These are phyloP conservation scores for Amblyteles armatorius DNA, from an alignment of 2,888 invertebrate genomes.

Conservation along the genomic window DNA sequence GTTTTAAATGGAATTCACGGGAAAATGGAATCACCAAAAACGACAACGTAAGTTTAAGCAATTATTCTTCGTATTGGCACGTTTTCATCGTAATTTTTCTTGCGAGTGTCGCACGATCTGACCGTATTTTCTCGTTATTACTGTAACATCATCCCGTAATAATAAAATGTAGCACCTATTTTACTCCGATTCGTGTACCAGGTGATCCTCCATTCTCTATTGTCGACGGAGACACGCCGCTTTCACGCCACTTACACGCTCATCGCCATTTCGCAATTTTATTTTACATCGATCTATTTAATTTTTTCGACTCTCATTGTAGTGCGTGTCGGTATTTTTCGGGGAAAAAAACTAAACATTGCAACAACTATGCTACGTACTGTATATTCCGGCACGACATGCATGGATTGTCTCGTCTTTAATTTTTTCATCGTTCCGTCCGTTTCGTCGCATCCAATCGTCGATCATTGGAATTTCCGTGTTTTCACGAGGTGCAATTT, in stretches of 20 bases:
- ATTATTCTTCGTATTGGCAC: not conserved
- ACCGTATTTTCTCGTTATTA: conserved; percentile 32
- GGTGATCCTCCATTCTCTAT: conserved; percentile 63
- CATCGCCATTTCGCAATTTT: conserved; percentile 57
- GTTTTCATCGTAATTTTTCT: not conserved
- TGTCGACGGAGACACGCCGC: conserved; percentile 47
- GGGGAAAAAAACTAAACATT: not conserved
- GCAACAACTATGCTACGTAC: not conserved
- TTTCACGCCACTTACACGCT: conserved; percentile 40
- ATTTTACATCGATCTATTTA: conserved; percentile 13
- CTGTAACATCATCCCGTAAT: conserved; percentile 57
- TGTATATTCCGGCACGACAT: not conserved
- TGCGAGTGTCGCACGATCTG: not conserved
- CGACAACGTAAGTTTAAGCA: conserved; percentile 76
- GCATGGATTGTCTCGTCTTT: not conserved
- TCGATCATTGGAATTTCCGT: not conserved
- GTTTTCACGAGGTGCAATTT: not conserved
- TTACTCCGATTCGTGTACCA: conserved; percentile 72
- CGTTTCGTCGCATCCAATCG: not conserved
- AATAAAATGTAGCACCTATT: conserved; percentile 68
- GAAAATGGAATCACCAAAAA: conserved; percentile 76
- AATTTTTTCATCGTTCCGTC: not conserved
- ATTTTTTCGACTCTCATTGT: not conserved
- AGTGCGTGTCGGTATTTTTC: not conserved
- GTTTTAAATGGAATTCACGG: conserved; percentile 77